Base-by-base conservation (phyloP, 2,888 invertebrate species). In the Pristionchus fissidentatus region DNA sequence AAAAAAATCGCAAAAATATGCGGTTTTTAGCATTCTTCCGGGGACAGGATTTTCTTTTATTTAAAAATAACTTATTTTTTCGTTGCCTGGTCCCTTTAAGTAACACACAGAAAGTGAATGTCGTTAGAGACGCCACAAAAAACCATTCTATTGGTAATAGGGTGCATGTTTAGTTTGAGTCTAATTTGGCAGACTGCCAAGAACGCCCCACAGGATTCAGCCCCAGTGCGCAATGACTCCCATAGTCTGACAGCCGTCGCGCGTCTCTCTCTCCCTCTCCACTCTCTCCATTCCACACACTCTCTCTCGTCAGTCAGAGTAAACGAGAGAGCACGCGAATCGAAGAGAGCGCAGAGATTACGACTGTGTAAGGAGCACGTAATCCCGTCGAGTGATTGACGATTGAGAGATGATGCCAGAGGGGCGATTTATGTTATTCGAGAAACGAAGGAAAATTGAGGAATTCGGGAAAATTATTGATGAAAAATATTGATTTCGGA, bases 301-400 rank as follows among this genome's bases (percentile, higher is more conserved):
- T n/a, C n/a, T 41, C 66, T 66, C 38, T 66, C 41, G 3, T 3
- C n/a, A 38, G 66, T 66, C 41, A 38, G 22, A 66, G 66, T 4
- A 3, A 3, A 19, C 3, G n/a, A 22, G 32, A 62, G 62, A 62
- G 10, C 32, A 15, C 29, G 19, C 1, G 1, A 62, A 62, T 62
- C 22, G 10, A 41, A 66, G 66, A 66, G 13, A 29, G 66, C 38
- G 22, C 35, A 15, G n/a, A n/a, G n/a, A n/a, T n/a, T n/a, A n/a
- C 8, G 62, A 7, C n/a, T 66, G 66, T 66, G 66, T 66, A 66
- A 66, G 66, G 41, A 22, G 19, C 66, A 13, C 66, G 41, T 66
- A 38, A 66, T 66, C 66, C 41, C 66, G 66, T 41, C 22, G 38
- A 38, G 41, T 66, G 66, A 66, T 66, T 66, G 66, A 66, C 66